Evolutionary conservation across 1,140 invertebrate species (phyloP), one percentile per base, ranked within the genome.

Genomic region (Zaprionus capensis): DNA sequence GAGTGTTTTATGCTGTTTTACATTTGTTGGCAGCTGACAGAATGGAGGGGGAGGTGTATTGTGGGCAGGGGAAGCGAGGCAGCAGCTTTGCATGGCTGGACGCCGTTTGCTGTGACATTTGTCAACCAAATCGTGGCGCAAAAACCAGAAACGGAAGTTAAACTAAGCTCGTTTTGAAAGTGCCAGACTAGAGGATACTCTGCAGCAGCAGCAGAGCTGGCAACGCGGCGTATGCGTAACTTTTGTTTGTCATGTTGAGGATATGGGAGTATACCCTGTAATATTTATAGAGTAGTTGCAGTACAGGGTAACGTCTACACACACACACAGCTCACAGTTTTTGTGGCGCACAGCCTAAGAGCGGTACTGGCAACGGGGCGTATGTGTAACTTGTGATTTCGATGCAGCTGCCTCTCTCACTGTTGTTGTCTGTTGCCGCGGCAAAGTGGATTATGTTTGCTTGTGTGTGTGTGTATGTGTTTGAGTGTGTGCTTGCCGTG

Each of bases 1-100:
- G 82, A 85, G 82, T 86, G 82, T 85, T 85, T 86, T 85, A 76
- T 85, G 81, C 58, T 84, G 81, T 84, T 84, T 84, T 90, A 80
- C 85, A 84, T 72, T 73, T 71, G 84, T 65, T 80, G 62, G 24
- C 55, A 58, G 44, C n/a, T 57, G 69, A 61, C 61, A 72, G 26
- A 28, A 15, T 20, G 51, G 28, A n/a, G 15, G 57, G 38, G 57
- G 53, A 22, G 53, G 51, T 67, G 56, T 31, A 41, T 41, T 12
- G 58, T 34, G 34, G 38, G 14, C 31, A 20, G 44, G 26, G 4
- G 34, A 46, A 26, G 24, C 24, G 24, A 34, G 31, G 31, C 31
- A 34, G 31, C 17, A 65, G 63, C 61, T 58, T 53, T 58, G 73
- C 55, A 58, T 71, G 49, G 68, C 36, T 49, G 51, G 57, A 84